phyloP scores from a whole-genome alignment of 2,113 vertebrate genomes.

The Crotophaga sulcirostris region DNA sequence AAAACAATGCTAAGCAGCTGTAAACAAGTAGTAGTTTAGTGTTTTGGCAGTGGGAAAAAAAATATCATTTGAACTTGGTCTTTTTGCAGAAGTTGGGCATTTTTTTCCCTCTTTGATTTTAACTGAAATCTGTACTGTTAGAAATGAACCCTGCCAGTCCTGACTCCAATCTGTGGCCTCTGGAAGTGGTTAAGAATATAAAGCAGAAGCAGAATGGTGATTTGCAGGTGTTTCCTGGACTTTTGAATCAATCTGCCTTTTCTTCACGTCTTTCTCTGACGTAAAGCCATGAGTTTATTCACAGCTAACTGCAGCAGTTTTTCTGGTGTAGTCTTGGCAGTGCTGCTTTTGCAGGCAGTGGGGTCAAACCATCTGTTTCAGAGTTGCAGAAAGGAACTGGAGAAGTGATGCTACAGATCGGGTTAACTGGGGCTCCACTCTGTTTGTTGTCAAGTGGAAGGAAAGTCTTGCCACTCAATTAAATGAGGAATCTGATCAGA shows the following conservation, averaged over 20 bases:
- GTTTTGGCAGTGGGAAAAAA: not conserved
- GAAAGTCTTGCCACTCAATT: not conserved
- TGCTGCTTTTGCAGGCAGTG: not conserved
- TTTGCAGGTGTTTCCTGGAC: not conserved
- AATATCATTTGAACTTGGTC: not conserved
- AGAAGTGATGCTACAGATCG: not conserved
- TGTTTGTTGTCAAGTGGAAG: not conserved
- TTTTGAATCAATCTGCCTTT: not conserved
- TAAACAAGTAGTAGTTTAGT: not conserved
- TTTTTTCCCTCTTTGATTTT: not conserved
- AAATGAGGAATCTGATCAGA: not conserved
- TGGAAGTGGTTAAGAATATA: not conserved
- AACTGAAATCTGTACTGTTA: not conserved
- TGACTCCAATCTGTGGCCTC: not conserved
- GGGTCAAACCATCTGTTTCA: not conserved
- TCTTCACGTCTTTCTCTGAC: not conserved
- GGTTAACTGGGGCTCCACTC: not conserved
- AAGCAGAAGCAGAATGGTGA: not conserved
- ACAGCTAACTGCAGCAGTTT: not conserved
- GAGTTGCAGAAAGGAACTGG: not conserved
- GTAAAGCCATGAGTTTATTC: not conserved
- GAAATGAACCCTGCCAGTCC: not conserved
- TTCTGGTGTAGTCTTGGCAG: not conserved
- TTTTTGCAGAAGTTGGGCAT: not conserved
- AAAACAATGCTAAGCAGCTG: not conserved